Evolutionary conservation across 2,888 invertebrate genomes (phyloP), one percentile per base, ranked within the genome.

Genomic region (Torymus texanus): DNA sequence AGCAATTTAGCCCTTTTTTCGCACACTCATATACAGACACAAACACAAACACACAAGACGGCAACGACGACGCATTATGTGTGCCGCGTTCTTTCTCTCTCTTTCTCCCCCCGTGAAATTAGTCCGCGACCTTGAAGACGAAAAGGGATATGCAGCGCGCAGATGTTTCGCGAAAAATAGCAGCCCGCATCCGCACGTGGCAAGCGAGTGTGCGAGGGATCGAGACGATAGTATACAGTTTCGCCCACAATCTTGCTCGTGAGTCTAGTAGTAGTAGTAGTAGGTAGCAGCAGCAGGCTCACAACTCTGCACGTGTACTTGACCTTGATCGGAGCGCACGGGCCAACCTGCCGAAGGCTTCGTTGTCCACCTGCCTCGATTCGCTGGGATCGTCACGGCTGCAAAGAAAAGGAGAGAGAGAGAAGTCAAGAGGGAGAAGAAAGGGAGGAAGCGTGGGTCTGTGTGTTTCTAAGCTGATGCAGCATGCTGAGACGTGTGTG

Each of bases 91-190:
- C 58, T 29, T 0, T 3, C 50, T 50, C 11, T n/a, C n/a, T 29
- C 29, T 29, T 3, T 65, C 51, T 53, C 12, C 55, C 50, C 66
- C 71, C 53, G 59, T 29, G 16, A 78, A 78, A 55, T 78, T 68
- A 68, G 78, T 73, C 61, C 62, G 73, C 56, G 68, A 62, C 75
- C 75, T 79, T 79, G 79, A 61, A 78, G 58, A 18, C 79, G 59
- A 79, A 70, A 70, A 74, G 65, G 70, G 65, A 68, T 70, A 59
- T 62, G 21, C 14, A 29, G 51, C 21, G 61, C 58, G 78, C 78
- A 78, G 78, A 78, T 78, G 73, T 73, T 67, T 78, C 14, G 78
- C 73, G 78, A 78, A 78, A 65, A 76, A 76, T 76, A 76, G 76
- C 70, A 75, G 76, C 59, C 65, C 65, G 71, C 71, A 71, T 77